These are phyloP conservation scores for Microctonus aethiopoides DNA, from an alignment of 2,888 invertebrate genomes.

Conservation along the genomic window DNA sequence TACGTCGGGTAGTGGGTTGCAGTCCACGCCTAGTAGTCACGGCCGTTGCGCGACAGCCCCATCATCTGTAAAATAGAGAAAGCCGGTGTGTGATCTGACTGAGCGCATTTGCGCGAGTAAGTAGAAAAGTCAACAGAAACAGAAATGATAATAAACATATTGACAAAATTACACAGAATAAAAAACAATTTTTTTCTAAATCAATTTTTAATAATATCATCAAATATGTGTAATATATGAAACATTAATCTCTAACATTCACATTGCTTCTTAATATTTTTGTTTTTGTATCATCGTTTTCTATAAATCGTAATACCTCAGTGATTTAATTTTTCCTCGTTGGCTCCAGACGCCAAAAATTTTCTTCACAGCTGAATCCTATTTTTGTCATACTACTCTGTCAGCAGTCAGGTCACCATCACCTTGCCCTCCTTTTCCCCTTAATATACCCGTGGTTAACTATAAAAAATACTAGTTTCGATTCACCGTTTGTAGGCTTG, in stretches of 20 bases:
- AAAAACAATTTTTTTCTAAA: not conserved
- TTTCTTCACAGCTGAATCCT: constrained; percentile 39
- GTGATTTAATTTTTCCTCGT: constrained; percentile 1
- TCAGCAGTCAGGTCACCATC: constrained; percentile 39
- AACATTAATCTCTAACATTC: not conserved
- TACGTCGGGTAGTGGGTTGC: constrained; percentile 23
- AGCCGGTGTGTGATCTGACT: constrained; percentile 19
- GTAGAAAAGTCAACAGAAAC: constrained; percentile 9
- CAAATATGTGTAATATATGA: not conserved
- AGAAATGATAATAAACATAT: not conserved
- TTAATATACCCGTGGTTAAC: not conserved
- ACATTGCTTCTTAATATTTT: not conserved
- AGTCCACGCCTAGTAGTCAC: constrained; percentile 27
- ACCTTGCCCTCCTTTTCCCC: constrained; percentile 43
- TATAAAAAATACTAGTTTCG: constrained; percentile 37
- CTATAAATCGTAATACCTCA: not conserved
- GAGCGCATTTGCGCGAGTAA: constrained; percentile 18
- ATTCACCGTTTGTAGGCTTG: constrained; percentile 1
- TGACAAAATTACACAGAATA: not conserved
- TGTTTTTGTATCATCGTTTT: not conserved
- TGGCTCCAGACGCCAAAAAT: constrained; percentile 11
- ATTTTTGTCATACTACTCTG: constrained; percentile 37
- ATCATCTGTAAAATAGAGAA: constrained; percentile 12
- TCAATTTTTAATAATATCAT: not conserved
- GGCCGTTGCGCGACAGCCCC: constrained; percentile 13